Evolutionary conservation across 2,797 vertebrate genomes (phyloP), one percentile per base, ranked within the genome.

Genomic region (Poecile montanus): DNA sequence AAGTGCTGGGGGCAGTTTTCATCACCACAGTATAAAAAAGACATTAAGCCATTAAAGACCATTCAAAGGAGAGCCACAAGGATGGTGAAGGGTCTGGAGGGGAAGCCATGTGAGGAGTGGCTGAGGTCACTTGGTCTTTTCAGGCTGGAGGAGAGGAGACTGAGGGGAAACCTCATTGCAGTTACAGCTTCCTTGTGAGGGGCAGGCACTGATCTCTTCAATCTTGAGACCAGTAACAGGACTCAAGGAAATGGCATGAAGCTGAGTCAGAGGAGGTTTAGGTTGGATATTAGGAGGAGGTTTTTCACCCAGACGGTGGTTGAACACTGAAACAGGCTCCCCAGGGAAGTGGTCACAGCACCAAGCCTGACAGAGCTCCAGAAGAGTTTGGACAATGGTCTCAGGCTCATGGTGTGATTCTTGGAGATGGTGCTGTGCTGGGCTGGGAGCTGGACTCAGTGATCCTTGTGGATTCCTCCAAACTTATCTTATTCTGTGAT

Each of bases 1-100:
- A 0, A 78, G 8, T 2, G 0, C 42, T 48, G 30, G 0, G 17
- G 1, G 42, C 34, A 48, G 14, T 9, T 42, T 5, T 32, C 42
- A 50, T 42, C 0, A 2, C 10, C 6, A 10, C 15, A 27, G 5
- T 36, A 11, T 36, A 13, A 50, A 54, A 68, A 54, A 63, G 57
- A 27, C 10, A 22, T 56, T 22, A 6, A 48, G 10, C 48, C 18
- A 9, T 36, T 62, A 11, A 29, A 7, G 18, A 15, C 4, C 16
- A 22, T 56, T 42, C 50, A 36, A 32, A 62, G 10, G 16, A 48
- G 34, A 11, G 2, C 11, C 40, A 21, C 8, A 16, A 40, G 8
- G 40, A 36, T 30, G 21, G 20, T 42, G 65, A 62, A 70, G 48
- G 17, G 8, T 12, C 1, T 56, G 22, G 25, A 56, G 26, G 6